Conservation (phyloP, 2,797 vertebrate genomes). For the Coranthus polyacanthus region DNA sequence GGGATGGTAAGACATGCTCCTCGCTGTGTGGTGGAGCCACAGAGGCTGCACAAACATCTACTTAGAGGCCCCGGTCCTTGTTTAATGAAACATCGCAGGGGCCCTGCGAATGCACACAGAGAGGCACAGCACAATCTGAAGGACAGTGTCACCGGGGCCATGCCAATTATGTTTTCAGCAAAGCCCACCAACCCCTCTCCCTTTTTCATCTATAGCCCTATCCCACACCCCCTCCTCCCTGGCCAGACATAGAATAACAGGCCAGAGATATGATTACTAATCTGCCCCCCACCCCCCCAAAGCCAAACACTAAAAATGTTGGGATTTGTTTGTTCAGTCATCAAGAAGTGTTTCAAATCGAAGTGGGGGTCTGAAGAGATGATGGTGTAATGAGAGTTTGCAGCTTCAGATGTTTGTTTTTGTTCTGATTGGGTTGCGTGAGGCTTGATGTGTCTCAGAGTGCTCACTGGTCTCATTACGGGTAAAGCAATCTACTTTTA, state of each 20-base stretch:
- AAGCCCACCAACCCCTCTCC: slow-evolving; percentile 54
- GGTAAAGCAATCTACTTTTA: slow-evolving; percentile 70
- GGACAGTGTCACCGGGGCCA: slow-evolving; percentile 79
- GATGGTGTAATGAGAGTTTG: slow-evolving; percentile 72
- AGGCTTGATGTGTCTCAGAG: slow-evolving; percentile 65
- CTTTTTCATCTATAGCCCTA: slow-evolving; percentile 49
- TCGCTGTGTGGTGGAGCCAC: slow-evolving; percentile 78
- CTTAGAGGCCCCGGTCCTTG: slow-evolving; percentile 76
- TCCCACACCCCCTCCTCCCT: slow-evolving; percentile 41
- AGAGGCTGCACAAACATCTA: slow-evolving; percentile 82
- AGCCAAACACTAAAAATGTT: slow-evolving; percentile 72
- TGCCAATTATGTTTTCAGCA: slow-evolving; percentile 84
- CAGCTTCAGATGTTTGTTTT: slow-evolving; percentile 79
- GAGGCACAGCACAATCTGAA: slow-evolving; percentile 76
- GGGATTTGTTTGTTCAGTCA: slow-evolving; percentile 82
- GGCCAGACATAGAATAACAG: slow-evolving; percentile 80
- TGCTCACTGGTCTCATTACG: slow-evolving; percentile 60
- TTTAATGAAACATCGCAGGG: slow-evolving; percentile 83
- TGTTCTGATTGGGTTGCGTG: slow-evolving; percentile 74
- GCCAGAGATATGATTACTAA: slow-evolving; percentile 81
- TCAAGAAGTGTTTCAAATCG: slow-evolving; percentile 79
- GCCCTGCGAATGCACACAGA: slow-evolving; percentile 71
- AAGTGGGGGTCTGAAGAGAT: slow-evolving; percentile 62
- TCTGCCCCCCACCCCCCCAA: slow-evolving; percentile 62
- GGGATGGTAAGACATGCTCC: slow-evolving; percentile 64